phyloP scores from a whole-genome alignment of 2,797 vertebrate genomes.

The Chloroceryle inda region DNA sequence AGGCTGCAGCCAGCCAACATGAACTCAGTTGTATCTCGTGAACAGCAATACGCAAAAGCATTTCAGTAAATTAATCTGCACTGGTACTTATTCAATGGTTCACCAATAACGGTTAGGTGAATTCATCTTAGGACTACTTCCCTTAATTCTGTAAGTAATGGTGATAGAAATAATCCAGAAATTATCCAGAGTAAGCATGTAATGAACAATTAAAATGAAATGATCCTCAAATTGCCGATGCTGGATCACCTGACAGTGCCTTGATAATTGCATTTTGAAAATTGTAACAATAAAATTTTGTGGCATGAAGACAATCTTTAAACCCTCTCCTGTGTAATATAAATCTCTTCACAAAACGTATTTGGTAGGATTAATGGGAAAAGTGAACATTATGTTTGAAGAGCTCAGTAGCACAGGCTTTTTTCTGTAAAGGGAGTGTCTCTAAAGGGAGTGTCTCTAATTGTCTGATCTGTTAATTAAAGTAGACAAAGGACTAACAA shows the following conservation, averaged over 20 bases:
- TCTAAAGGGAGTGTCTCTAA: not conserved
- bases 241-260: not conserved
- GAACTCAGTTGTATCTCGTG: not conserved
- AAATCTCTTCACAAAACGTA: not conserved
- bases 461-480: not conserved
- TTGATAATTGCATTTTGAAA: not conserved
- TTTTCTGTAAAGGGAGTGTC: not conserved
- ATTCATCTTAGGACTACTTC: not conserved
- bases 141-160: not conserved
- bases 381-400: not conserved
- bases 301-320: not conserved
- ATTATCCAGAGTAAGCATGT: not conserved
- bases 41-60: not conserved
- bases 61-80: not conserved
- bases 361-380: not conserved
- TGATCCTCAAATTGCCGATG: not conserved
- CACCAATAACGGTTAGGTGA: not conserved
- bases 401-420: not conserved
- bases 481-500: not conserved
- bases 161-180: not conserved
- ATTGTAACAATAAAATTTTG: not conserved
- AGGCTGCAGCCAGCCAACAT: not conserved
- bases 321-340: fast-evolving
- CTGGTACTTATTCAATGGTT: not conserved
- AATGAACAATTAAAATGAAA: not conserved